These are phyloP conservation scores for Papilio dardanus DNA, from an alignment of 1,140 invertebrate genomes.

Conservation along the genomic window DNA sequence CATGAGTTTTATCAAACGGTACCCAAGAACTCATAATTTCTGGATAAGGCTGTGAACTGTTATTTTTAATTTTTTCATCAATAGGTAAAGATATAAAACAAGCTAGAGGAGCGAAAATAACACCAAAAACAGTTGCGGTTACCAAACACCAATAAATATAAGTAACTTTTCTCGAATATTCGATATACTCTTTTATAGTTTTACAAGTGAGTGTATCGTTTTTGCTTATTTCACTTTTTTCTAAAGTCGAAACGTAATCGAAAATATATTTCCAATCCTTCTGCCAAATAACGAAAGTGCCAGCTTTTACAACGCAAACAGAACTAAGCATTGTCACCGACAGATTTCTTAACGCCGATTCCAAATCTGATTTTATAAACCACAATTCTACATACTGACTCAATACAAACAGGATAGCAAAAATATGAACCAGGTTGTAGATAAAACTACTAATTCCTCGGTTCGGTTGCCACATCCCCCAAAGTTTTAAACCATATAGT, in stretches of 20 bases:
- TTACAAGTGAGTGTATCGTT: constrained; percentile 44
- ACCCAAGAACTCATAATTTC: constrained; percentile 70
- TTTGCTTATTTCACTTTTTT: constrained; percentile 52
- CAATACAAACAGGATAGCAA: constrained; percentile 61
- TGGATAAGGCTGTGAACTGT: constrained; percentile 57
- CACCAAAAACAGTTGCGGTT: constrained; percentile 60
- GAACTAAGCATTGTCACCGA: constrained; percentile 69
- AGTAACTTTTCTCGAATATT: constrained; percentile 65
- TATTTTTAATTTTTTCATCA: constrained; percentile 47
- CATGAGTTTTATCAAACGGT: constrained; percentile 61
- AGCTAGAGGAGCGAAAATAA: constrained; percentile 64
- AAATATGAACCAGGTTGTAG: constrained; percentile 57
- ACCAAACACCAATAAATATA: constrained; percentile 67
- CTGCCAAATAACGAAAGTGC: constrained; percentile 65
- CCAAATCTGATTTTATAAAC: constrained; percentile 57
- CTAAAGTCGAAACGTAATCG: constrained; percentile 59
- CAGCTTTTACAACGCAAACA: constrained; percentile 64
- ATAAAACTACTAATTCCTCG: constrained; percentile 41
- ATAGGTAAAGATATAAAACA: constrained; percentile 51
- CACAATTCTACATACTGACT: constrained; percentile 69
- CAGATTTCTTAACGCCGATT: constrained; percentile 62
- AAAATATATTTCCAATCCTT: constrained; percentile 58
- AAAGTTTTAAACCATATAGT: constrained; percentile 56
- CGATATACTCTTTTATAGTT: constrained; percentile 57
- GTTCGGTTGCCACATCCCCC: constrained; percentile 64